phyloP scores from a whole-genome alignment of 2,113 vertebrate species.

The Gymnocephalus cernua region DNA sequence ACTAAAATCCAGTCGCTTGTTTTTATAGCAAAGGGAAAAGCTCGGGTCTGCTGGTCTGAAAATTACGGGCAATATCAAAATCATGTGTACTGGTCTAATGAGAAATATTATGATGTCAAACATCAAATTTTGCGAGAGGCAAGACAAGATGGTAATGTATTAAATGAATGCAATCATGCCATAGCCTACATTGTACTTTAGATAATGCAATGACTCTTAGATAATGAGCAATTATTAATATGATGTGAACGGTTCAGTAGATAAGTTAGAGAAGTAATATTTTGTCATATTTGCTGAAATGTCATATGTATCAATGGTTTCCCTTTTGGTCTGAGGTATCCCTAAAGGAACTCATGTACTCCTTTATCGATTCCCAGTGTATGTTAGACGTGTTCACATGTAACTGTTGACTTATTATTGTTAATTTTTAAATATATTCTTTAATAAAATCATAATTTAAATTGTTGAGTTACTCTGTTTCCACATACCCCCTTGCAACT shows the following conservation, averaged over 20 bases:
- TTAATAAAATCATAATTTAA: no score
- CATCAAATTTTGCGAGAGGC: constrained; percentile 63
- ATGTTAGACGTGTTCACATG: no score
- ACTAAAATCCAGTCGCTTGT: constrained; percentile 60
- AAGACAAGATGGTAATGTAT: constrained; percentile 69
- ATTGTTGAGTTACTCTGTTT: no score
- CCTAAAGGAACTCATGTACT: no score
- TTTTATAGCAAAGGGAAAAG: constrained; percentile 71
- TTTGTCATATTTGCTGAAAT: no score
- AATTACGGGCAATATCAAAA: background rate
- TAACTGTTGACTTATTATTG: background rate
- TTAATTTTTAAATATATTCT: no score
- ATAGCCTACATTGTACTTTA: background rate
- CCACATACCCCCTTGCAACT: no score
- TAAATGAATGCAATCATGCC: background rate
- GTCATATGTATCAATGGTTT: no score
- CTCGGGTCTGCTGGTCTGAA: constrained; percentile 70
- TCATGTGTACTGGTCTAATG: constrained; percentile 59
- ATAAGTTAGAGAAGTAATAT: no score
- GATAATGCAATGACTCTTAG: background rate
- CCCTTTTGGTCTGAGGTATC: no score
- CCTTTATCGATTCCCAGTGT: no score
- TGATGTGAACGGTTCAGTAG: no score
- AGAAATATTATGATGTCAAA: constrained; percentile 73
- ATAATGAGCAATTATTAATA: background rate